A percentile compares a stretch with the other conserved stretches of the same genome.
phyloP scores from a whole-genome alignment of 2,113 vertebrate genomes.

The Dicerorhinus sumatrensis region DNA sequence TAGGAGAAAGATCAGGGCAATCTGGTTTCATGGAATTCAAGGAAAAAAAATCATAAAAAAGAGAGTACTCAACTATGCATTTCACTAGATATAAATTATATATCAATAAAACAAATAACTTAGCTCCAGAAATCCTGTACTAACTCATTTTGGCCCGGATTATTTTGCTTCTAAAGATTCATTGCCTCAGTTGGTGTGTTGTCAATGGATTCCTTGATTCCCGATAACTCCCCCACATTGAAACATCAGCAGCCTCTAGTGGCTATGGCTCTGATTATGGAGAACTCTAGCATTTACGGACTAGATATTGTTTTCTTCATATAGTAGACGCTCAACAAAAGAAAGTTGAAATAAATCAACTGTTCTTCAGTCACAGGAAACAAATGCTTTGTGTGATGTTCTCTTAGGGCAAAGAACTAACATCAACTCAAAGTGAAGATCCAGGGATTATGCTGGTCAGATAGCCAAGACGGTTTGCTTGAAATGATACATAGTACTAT shows the following conservation, averaged over 20 bases:
- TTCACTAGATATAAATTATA: background rate
- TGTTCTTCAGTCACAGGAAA: background rate
- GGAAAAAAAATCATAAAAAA: background rate
- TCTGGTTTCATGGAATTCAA: background rate
- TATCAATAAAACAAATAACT: background rate
- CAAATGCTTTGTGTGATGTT: background rate
- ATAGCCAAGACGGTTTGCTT: background rate
- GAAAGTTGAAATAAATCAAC: background rate
- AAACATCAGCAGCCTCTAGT: background rate
- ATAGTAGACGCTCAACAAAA: slow-evolving; percentile 10
- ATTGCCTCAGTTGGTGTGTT: background rate
- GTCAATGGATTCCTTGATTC: no score
- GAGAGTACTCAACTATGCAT: background rate
- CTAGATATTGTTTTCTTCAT: background rate
- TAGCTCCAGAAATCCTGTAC: background rate
- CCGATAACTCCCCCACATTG: background rate
- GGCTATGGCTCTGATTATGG: background rate
- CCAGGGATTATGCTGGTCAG: background rate
- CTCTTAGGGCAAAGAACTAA: background rate
- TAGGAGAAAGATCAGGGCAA: background rate
- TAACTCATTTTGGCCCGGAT: background rate
- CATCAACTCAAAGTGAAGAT: background rate
- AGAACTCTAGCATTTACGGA: background rate
- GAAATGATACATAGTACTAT: background rate
- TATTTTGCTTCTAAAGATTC: background rate